phyloP scores from a whole-genome alignment of 30 jellyfish, hydroid and myxozoan genomes.

The Sanderia malayensis region DNA sequence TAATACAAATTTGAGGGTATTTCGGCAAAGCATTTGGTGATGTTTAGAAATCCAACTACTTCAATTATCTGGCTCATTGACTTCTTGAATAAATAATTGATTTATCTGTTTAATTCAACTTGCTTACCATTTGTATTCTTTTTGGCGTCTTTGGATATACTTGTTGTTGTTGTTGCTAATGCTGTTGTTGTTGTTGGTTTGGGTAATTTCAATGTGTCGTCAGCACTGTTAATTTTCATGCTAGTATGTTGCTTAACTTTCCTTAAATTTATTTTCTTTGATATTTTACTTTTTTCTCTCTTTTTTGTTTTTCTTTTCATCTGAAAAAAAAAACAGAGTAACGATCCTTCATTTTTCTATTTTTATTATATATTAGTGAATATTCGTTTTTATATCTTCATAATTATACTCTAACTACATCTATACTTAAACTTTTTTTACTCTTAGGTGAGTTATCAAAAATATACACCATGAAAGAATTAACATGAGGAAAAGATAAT shows the following conservation, averaged over 20 bases:
- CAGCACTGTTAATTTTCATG: too few species aligned
- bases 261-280: neutral
- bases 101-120: neutral
- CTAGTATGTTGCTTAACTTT: too few species aligned
- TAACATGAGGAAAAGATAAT: too few species aligned
- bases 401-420: too few species aligned
- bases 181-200: conserved; percentile 3
- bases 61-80: conserved; percentile 5
- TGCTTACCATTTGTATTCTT: conserved; percentile 24
- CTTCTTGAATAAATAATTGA: neutral
- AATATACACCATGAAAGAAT: too few species aligned
- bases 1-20: too few species aligned
- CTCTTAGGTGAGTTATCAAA: too few species aligned
- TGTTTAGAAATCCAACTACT: neutral
- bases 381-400: too few species aligned
- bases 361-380: too few species aligned
- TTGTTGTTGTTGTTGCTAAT: neutral
- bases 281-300: neutral
- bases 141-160: neutral
- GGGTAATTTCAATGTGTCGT: neutral
- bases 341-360: too few species aligned
- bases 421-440: too few species aligned
- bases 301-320: neutral
- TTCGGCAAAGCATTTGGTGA: too few species aligned
- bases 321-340: neutral